These are phyloP conservation scores for Andinoacara biseriatus DNA, from an alignment of 2,113 vertebrate species.

Conservation along the genomic window DNA sequence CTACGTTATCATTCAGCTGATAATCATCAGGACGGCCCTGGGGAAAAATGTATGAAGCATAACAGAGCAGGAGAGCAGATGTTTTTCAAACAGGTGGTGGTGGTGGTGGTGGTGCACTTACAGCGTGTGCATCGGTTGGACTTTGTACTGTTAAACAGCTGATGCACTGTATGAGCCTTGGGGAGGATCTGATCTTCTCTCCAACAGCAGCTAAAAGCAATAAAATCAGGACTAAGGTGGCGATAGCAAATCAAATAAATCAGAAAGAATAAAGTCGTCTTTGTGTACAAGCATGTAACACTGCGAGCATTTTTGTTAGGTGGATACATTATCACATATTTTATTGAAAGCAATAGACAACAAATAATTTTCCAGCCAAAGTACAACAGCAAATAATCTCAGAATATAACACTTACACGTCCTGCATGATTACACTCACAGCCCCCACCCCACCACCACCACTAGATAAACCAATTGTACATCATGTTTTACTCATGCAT, in stretches of 20 bases:
- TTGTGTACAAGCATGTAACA: background rate
- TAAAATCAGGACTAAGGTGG: background rate
- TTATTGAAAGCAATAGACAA: constrained; percentile 51
- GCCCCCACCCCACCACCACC: background rate
- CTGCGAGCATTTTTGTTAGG: background rate
- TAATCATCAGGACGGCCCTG: background rate
- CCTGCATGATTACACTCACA: background rate
- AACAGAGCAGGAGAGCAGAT: constrained; percentile 23
- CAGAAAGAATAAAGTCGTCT: background rate
- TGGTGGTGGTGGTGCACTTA: background rate
- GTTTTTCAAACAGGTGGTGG: background rate
- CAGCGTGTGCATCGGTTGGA: background rate
- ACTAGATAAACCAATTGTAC: background rate
- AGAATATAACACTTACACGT: constrained; percentile 21
- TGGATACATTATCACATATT: constrained; percentile 8
- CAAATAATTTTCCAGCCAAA: constrained; percentile 26
- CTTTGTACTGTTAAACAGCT: constrained; percentile 19
- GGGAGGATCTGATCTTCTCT: background rate
- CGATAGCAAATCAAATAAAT: background rate
- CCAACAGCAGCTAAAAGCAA: background rate
- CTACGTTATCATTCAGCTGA: background rate
- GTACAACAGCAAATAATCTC: constrained; percentile 31
- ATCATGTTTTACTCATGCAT: background rate
- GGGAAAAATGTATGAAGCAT: background rate
- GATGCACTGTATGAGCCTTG: background rate